Evolutionary conservation across 2,888 invertebrate species (phyloP).

Genomic region (Theretra japonica): DNA sequence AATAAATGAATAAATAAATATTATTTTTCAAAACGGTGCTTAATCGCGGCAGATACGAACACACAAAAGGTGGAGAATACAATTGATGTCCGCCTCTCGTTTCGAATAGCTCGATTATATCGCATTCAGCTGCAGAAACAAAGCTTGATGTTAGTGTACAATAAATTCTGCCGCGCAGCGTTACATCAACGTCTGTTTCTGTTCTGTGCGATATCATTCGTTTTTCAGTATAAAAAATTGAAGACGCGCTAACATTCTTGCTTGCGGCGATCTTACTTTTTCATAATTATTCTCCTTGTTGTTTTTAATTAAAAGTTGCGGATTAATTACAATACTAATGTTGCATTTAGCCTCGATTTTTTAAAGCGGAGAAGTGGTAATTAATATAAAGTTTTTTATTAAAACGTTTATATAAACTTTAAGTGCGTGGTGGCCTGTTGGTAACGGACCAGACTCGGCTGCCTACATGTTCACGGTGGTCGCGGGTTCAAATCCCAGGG

Average conservation of each 20-base stretch:
- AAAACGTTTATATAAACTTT: no score
- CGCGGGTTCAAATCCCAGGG: no score
- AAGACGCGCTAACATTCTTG: constrained; percentile 6
- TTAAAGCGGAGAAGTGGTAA: background rate
- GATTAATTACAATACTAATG: background rate
- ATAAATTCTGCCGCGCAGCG: background rate
- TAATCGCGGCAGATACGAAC: background rate
- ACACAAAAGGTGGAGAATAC: background rate
- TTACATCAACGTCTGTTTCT: background rate
- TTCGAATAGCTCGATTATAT: background rate
- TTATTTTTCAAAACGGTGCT: background rate
- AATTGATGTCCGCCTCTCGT: background rate
- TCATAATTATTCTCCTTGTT: constrained; percentile 8
- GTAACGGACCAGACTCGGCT: no score
- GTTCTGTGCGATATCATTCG: background rate
- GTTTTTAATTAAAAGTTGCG: constrained; percentile 19
- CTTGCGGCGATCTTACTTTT: background rate
- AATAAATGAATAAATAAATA: no score
- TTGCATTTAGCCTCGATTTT: background rate
- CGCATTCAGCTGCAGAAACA: background rate
- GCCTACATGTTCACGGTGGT: no score
- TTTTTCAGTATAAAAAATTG: constrained; percentile 5
- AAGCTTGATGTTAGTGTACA: background rate
- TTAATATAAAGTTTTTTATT: no score
- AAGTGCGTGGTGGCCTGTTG: no score